Conservation (phyloP, 2,797 vertebrate species). For the Lophius americanus region DNA sequence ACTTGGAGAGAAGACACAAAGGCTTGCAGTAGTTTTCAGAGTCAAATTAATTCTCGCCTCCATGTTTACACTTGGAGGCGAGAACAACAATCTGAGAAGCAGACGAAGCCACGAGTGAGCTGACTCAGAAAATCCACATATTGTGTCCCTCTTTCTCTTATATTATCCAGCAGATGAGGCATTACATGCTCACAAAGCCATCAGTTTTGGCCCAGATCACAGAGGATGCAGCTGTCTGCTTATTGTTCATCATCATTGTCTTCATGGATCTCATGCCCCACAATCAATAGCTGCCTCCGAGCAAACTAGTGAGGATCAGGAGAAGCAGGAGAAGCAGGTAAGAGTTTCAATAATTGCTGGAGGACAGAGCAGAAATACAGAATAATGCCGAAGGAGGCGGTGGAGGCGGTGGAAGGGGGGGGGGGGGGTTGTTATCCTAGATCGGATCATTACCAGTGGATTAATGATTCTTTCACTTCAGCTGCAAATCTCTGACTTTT, state of each 20-base stretch:
- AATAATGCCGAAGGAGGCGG: constrained; percentile 30
- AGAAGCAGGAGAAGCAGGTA: constrained; percentile 54
- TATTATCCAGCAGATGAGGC: constrained; percentile 64
- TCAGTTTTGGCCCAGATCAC: constrained; percentile 63
- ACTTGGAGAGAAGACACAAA: background rate
- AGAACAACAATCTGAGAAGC: constrained; percentile 23
- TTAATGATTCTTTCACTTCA: constrained; percentile 47
- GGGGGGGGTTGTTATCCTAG: constrained; percentile 20
- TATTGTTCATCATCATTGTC: constrained; percentile 80
- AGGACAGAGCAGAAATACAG: constrained; percentile 56
- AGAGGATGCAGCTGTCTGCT: constrained; percentile 72
- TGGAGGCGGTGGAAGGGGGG: background rate
- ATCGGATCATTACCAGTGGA: constrained; percentile 62
- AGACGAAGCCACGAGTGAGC: constrained; percentile 33
- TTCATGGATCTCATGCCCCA: constrained; percentile 69
- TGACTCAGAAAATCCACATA: constrained; percentile 59
- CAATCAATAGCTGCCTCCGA: constrained; percentile 78
- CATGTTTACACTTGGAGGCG: constrained; percentile 2
- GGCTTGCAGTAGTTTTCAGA: constrained; percentile 52
- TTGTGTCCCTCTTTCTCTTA: constrained; percentile 44
- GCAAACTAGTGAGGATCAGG: constrained; percentile 69
- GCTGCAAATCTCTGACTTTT: constrained; percentile 27
- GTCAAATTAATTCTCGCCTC: constrained; percentile 10
- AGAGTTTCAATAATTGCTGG: constrained; percentile 70
- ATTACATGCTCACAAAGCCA: constrained; percentile 62